phyloP scores from a whole-genome alignment of 2,113 vertebrate species.

The Picathartes gymnocephalus region DNA sequence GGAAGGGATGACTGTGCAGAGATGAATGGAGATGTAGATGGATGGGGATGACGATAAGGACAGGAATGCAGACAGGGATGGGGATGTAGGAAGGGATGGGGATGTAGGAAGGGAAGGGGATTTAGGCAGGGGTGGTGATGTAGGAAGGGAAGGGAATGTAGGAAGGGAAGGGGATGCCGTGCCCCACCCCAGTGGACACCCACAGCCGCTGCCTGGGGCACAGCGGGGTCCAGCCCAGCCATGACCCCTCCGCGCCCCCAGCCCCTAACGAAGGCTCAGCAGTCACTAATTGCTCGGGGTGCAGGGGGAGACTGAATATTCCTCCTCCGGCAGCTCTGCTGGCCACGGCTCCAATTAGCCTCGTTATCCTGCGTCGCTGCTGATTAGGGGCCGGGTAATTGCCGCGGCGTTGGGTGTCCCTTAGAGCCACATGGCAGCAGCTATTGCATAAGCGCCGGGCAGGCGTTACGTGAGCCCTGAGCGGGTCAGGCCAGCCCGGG shows the following conservation, averaged over 20 bases:
- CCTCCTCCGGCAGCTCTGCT: not conserved
- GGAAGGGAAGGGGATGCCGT: not conserved
- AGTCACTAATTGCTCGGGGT: not conserved
- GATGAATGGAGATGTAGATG: rapidly evolving
- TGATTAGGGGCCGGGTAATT: slow-evolving; percentile 19
- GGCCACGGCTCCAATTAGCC: slow-evolving; percentile 22
- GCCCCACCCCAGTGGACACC: not conserved
- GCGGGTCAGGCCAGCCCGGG: not conserved
- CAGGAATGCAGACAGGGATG: not conserved
- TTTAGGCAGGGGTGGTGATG: rapidly evolving
- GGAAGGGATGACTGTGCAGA: rapidly evolving
- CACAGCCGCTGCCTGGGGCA: rapidly evolving
- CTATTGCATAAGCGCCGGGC: not conserved
- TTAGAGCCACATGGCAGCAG: not conserved
- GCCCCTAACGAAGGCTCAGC: not conserved
- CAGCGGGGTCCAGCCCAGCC: not conserved
- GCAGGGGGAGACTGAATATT: not conserved
- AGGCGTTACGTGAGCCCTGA: not conserved
- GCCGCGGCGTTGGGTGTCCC: not conserved
- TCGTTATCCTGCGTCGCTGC: not conserved
- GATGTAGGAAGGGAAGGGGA: not conserved
- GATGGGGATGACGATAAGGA: not conserved
- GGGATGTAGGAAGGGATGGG: rapidly evolving
- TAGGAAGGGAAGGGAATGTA: not conserved
- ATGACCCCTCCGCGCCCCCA: not conserved